phyloP scores from a whole-genome alignment of 1,140 invertebrate species.

The Bombus breviceps region DNA sequence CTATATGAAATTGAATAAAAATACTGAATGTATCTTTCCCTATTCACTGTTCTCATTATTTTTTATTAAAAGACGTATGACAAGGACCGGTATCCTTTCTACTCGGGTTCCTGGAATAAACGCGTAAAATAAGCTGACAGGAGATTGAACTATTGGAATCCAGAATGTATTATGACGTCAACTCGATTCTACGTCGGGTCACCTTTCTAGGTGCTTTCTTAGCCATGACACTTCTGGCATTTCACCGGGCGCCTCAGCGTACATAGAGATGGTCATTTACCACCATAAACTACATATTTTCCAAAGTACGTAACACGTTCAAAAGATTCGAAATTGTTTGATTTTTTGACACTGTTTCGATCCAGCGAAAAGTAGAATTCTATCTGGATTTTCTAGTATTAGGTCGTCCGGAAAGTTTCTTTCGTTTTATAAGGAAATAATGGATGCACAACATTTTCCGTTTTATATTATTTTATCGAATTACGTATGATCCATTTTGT shows the following conservation, averaged over 20 bases:
- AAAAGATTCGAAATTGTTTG: not conserved
- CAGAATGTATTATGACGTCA: conserved; percentile 18
- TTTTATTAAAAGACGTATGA: not conserved
- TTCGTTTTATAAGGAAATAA: no score
- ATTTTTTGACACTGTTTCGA: not conserved
- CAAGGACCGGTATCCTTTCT: not conserved
- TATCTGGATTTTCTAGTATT: no score
- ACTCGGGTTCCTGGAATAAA: not conserved
- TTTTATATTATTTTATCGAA: no score
- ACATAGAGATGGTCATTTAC: not conserved
- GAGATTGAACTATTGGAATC: conserved; percentile 19
- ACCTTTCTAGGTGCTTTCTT: not conserved
- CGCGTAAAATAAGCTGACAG: conserved; percentile 15
- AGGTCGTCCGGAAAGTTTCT: no score
- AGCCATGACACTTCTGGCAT: not conserved
- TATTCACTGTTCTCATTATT: not conserved
- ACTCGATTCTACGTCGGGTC: not conserved
- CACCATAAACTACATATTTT: not conserved
- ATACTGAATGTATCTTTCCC: not conserved
- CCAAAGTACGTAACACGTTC: not conserved
- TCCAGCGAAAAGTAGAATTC: no score
- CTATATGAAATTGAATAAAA: not conserved
- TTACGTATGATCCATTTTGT: no score
- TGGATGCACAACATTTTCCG: no score
- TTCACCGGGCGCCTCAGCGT: not conserved